Base-by-base conservation (phyloP, 2,797 vertebrate genomes). In the Ispidina picta region DNA sequence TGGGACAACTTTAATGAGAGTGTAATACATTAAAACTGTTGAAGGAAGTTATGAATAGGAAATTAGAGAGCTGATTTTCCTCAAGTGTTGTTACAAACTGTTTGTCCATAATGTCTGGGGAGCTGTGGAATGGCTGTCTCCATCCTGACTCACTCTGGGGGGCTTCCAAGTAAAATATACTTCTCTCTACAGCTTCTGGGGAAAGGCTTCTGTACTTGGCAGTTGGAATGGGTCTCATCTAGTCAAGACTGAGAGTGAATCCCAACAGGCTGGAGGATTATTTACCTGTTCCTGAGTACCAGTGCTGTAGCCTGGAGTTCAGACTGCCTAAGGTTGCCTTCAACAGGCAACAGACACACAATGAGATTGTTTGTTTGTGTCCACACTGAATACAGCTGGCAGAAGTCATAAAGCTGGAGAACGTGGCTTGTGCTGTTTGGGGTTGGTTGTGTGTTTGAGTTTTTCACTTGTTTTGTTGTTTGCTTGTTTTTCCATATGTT, bases 361-460 rank as follows among this genome's bases (percentile, higher is more conserved):
- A 7, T n/a, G 12, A 55, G 21, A 23, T 28, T n/a, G 7, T 20
- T 14, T 64, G 15, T 16, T 49, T 77, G 13, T 8, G 22, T 10
- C 29, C 28, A 8, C 11, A 2, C 26, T 19, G 5, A 37, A 13
- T 31, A 12, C 63, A 41, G 2, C 35, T 16, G 39, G 35, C 51
- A 76, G 63, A 70, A 51, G 26, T 26, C 28, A 9, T 23, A 56
- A 26, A 69, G 58, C 17, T 6, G 1, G 15, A 20, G 17, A 60
- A 14, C 0, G 0, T 5, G 4, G 4, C 26, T 69, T 43, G 5
- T 19, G 29, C 15, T 19, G 12, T 35, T 75, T 54, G 6, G 2
- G 9, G 62, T 46, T 46, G 21, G 13, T 29, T 14, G 25, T 9
- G 23, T 51, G 25, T 44, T 44, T 21, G 23, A 23, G 48, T 23